Evolutionary conservation across 2,888 invertebrate genomes (phyloP).

Genomic region (Habrosyne pyritoides): DNA sequence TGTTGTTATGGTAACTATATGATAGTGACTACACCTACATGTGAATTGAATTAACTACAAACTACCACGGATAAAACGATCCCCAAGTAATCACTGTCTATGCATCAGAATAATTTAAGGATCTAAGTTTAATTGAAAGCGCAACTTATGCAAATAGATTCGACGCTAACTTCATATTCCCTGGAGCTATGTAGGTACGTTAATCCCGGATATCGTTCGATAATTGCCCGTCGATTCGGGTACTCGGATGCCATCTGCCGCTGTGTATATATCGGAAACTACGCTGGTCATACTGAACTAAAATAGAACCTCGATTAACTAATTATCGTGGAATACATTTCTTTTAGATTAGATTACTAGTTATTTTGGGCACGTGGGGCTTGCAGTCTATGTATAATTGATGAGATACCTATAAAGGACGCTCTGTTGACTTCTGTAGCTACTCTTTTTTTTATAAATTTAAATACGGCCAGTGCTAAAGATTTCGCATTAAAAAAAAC

Average conservation of each 20-base stretch:
- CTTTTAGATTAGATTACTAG: neutral
- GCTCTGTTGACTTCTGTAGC: too few relatives aligned
- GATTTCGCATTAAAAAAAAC: too few relatives aligned
- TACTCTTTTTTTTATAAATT: too few relatives aligned
- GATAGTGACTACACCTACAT: too few relatives aligned
- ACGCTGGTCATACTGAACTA: neutral
- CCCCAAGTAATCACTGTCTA: constrained; percentile 9
- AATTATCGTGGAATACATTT: neutral
- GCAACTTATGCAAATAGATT: constrained; percentile 49
- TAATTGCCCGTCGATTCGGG: constrained; percentile 38
- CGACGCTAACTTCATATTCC: constrained; percentile 29
- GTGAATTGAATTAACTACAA: neutral
- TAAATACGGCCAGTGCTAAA: too few relatives aligned
- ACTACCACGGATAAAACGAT: neutral
- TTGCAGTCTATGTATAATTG: too few relatives aligned
- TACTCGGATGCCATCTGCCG: constrained; percentile 21
- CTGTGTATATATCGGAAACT: constrained; percentile 26
- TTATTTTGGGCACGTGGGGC: too few relatives aligned
- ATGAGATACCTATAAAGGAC: too few relatives aligned
- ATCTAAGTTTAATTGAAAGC: constrained; percentile 45
- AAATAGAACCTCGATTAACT: neutral
- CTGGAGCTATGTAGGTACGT: constrained; percentile 17
- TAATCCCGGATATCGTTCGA: constrained; percentile 47
- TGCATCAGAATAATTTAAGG: constrained; percentile 25
- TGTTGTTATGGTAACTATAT: too few relatives aligned